A percentile compares a stretch with the other conserved stretches of the same genome.
These are phyloP conservation scores for Spilosoma lubricipeda DNA, from an alignment of 2,888 invertebrate genomes.

Conservation along the genomic window DNA sequence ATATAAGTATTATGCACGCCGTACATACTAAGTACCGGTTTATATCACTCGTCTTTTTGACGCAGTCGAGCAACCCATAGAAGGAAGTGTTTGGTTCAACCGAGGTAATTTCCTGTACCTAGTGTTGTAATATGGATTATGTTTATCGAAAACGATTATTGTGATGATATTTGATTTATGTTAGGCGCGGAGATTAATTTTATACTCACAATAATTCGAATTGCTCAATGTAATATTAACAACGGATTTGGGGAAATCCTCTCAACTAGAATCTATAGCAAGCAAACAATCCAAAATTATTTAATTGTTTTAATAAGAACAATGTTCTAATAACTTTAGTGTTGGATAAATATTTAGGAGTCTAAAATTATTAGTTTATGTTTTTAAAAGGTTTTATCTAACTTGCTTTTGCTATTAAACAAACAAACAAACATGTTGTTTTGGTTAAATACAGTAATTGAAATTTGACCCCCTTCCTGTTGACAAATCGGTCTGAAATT, in stretches of 20 bases:
- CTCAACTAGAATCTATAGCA: neutral
- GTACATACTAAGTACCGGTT: constrained; percentile 4
- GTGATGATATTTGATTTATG: neutral
- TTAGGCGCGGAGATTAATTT: neutral
- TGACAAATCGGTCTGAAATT: too few relatives aligned
- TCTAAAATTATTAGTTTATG: too few relatives aligned
- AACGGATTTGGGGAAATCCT: neutral
- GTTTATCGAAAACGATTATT: constrained; percentile 14
- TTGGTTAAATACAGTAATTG: too few relatives aligned
- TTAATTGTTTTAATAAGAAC: neutral
- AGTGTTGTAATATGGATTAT: constrained; percentile 6
- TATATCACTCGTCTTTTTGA: neutral
- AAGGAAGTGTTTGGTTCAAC: constrained; percentile 13
- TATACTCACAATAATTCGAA: neutral
- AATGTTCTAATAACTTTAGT: neutral
- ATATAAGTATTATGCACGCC: neutral
- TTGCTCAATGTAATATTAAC: neutral
- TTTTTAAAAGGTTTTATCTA: too few relatives aligned
- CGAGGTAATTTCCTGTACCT: constrained; percentile 23
- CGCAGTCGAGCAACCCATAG: constrained; percentile 1
- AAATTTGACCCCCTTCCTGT: too few relatives aligned
- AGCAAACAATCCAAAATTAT: neutral
- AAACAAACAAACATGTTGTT: too few relatives aligned
- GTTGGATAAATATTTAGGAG: too few relatives aligned
- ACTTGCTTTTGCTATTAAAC: too few relatives aligned